Base-by-base conservation (phyloP, 2,888 invertebrate genomes). In the Melanargia galathea region DNA sequence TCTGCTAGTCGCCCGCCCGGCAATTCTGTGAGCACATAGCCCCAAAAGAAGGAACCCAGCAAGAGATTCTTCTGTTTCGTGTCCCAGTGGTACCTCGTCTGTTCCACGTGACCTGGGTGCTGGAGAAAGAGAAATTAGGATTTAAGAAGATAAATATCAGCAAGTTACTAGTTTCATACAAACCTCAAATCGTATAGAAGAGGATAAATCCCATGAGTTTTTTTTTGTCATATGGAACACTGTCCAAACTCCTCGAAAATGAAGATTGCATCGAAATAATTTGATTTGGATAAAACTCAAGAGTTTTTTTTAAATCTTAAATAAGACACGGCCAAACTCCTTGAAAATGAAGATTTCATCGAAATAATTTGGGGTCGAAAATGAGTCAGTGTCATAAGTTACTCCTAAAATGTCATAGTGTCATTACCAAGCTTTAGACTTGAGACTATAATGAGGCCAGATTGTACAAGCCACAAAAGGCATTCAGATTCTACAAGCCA, bases 41-140 rank as follows among this genome's bases (percentile, higher is more conserved):
- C 97, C 95, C 97, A 97, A 92, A 96, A 98, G 93, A 98, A 98
- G 75, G 95, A 95, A 45, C 97, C 97, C 26, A 97, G 92, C 48
- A 97, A 93, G 65, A 95, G 92, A 76, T 97, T 97, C 79, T 95
- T 95, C 75, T 96, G 93, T 73, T 95, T 93, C 63, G 94, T 93
- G 80, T 95, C 93, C 97, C 97, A 97, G 22, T 93, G 82, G 86
- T 96, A 97, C 68, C 93, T 93, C 0, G 93, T 90, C 70, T 90
- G 90, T 66, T 86, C 80, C 69, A 89, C 84, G 77, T 87, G 87
- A 30, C 77, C 88, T 51, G 90, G 90, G 60, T 91, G 90, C 90
- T 90, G 75, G 4, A 57, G 33, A 62, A 65, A 33, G n/a, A 49
- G 7, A 40, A 11, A 20, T 40, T 30, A 51, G 16, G 3, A 18